Percentiles rank a stretch among this genome's conserved stretches.
These are phyloP conservation scores for Actinia equina DNA, from an alignment of 64 coral and sea anemone species.

Conservation along the genomic window DNA sequence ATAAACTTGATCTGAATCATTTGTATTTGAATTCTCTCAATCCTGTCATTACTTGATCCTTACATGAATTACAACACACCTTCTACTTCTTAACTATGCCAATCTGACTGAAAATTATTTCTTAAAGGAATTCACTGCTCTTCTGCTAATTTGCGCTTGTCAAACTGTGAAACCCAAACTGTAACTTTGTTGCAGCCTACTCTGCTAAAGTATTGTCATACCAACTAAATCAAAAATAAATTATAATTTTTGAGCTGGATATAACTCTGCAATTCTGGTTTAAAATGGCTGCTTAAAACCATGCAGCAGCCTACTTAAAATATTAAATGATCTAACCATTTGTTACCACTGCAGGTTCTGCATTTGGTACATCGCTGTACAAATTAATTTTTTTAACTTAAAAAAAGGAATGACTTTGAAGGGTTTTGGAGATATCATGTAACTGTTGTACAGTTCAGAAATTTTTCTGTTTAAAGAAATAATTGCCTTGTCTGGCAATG, in stretches of 20 bases:
- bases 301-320: neutral
- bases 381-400: neutral
- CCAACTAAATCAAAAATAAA: neutral
- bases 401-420: neutral
- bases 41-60: too few species aligned
- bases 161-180: neutral
- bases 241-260: neutral
- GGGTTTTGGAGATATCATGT: neutral
- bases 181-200: conserved; percentile 10
- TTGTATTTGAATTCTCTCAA: too few species aligned
- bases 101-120: too few species aligned
- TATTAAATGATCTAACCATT: neutral
- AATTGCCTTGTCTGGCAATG: neutral
- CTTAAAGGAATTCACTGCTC: neutral
- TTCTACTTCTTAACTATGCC: too few species aligned
- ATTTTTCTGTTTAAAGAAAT: neutral
- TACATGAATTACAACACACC: too few species aligned
- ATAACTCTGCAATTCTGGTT: neutral
- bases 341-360: neutral
- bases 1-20: too few species aligned
- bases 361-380: neutral
- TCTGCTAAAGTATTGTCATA: neutral
- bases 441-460: neutral
- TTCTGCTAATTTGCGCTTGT: neutral
- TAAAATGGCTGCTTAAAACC: neutral